Evolutionary conservation across 2,797 vertebrate genomes (phyloP).

Genomic region (Parauchenoglanis ngamensis): DNA sequence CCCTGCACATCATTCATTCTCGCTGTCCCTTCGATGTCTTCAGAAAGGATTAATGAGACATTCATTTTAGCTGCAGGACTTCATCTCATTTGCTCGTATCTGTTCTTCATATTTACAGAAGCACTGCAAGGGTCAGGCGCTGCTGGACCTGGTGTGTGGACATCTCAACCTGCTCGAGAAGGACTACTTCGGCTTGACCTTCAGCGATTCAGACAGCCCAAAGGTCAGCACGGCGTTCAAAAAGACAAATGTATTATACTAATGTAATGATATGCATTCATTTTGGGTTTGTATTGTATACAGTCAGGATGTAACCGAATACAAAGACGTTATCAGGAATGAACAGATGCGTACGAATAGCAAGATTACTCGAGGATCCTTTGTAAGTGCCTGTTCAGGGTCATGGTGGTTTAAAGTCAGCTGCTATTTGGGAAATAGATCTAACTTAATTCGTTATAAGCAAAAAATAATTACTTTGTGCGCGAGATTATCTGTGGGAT

Average conservation of each 20-base stretch:
- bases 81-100: background rate
- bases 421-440: background rate
- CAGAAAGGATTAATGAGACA: background rate
- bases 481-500: background rate
- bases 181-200: conserved; percentile 94
- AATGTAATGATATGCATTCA: background rate
- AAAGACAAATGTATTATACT: background rate
- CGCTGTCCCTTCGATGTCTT: background rate
- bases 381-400: background rate
- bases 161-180: conserved; percentile 97
- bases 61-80: background rate
- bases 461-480: background rate
- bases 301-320: background rate
- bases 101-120: conserved; percentile 78
- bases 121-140: conserved; percentile 88
- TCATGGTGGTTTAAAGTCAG: background rate
- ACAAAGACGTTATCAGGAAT: background rate
- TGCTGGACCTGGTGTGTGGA: conserved; percentile 90
- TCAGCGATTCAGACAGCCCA: conserved; percentile 91
- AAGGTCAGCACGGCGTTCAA: conserved; percentile 77
- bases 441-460: background rate
- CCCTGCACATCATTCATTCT: background rate
- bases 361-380: background rate
- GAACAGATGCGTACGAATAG: background rate
- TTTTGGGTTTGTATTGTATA: background rate